Conservation (phyloP, 2,113 vertebrate genomes). For the Otus sunia region DNA sequence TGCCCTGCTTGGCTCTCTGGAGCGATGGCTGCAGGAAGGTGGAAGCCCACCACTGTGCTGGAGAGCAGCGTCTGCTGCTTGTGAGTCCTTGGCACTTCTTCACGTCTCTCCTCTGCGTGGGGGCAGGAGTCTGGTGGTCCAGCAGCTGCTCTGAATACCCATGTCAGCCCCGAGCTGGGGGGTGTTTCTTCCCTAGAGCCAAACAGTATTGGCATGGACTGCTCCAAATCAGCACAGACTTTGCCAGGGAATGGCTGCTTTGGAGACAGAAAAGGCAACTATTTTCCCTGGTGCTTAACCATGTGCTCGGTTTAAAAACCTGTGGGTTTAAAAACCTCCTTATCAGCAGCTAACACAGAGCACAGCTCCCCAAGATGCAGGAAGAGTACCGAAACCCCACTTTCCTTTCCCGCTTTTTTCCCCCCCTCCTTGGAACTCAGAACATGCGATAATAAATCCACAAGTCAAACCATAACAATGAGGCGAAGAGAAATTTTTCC, state of each 20-base stretch:
- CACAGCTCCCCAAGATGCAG: not conserved
- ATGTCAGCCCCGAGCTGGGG: not conserved
- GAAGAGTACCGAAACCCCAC: not conserved
- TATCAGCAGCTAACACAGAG: constrained; percentile 27
- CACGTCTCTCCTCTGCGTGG: not conserved
- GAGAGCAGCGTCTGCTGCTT: not conserved
- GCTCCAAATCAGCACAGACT: not conserved
- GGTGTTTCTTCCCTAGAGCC: not conserved
- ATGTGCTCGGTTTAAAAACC: not conserved
- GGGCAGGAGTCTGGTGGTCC: not conserved
- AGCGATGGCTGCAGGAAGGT: not conserved
- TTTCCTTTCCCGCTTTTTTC: not conserved
- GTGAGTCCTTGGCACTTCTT: not conserved
- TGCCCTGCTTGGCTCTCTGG: not conserved
- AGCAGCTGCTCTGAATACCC: not conserved
- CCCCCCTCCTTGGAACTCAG: not conserved
- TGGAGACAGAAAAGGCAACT: not conserved
- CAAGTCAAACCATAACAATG: not conserved
- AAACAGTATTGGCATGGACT: not conserved
- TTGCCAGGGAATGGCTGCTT: not conserved
- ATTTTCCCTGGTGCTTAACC: not conserved
- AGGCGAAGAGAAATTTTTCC: not conserved
- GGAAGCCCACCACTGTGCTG: not conserved
- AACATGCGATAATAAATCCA: not conserved
- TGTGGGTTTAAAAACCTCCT: not conserved